Evolutionary conservation across 2,113 vertebrate species (phyloP).

Genomic region (Platichthys flesus): DNA sequence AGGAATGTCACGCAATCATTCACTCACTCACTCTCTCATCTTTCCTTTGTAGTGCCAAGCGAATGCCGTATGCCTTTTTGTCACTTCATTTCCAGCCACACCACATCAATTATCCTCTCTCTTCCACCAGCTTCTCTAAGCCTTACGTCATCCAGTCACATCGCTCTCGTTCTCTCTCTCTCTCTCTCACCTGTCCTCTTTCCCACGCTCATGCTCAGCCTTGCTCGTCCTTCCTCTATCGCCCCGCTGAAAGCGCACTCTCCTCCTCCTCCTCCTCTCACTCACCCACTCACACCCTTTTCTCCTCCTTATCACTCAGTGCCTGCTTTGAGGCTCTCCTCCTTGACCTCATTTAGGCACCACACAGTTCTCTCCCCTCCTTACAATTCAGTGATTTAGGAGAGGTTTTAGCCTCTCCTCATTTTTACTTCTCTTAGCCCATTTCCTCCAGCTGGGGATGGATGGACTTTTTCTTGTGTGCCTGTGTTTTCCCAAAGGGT

Average conservation of each 20-base stretch:
- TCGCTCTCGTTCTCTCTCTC: constrained; percentile 1
- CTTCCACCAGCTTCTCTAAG: constrained; percentile 29
- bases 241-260: constrained; percentile 3
- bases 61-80: constrained; percentile 6
- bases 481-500: constrained; percentile 9
- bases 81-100: not conserved
- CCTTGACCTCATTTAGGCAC: constrained; percentile 61
- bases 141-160: constrained; percentile 67
- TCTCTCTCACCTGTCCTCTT: constrained; percentile 46
- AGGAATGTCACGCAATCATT: not conserved
- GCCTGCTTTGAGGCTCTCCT: constrained; percentile 48
- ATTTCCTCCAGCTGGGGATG: constrained; percentile 4
- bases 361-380: constrained; percentile 16
- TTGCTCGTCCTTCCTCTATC: constrained; percentile 32
- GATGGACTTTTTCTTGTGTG: not conserved
- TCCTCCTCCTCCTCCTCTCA: not conserved
- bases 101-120: constrained; percentile 16
- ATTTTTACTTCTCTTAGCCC: not conserved
- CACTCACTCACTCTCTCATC: not conserved
- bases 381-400: constrained; percentile 34
- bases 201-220: constrained; percentile 52
- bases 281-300: constrained; percentile 16
- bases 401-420: constrained; percentile 10
- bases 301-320: constrained; percentile 53
- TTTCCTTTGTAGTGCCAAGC: constrained; percentile 1